These are phyloP conservation scores for Molanna angustata DNA, from an alignment of 2,888 invertebrate species.

Conservation along the genomic window DNA sequence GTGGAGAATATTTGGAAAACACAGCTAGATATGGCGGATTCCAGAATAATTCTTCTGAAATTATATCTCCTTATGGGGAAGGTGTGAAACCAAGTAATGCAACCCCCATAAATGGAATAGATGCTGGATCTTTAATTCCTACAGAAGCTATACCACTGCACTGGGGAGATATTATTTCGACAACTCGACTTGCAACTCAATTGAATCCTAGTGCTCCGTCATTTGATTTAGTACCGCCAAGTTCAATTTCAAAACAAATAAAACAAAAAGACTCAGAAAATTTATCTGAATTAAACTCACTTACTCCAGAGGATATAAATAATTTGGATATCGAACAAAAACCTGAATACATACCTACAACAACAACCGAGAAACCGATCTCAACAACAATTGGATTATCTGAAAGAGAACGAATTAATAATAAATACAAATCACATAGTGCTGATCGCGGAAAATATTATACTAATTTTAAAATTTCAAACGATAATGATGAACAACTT, in stretches of 20 bases:
- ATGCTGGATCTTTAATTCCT: slow-evolving; percentile 40
- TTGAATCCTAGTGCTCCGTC: slow-evolving; percentile 26
- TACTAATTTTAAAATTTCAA: slow-evolving; percentile 28
- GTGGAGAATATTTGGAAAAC: slow-evolving; percentile 42
- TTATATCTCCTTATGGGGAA: slow-evolving; percentile 49
- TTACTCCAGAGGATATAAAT: slow-evolving; percentile 39
- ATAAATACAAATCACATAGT: slow-evolving; percentile 17
- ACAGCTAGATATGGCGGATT: slow-evolving; percentile 45
- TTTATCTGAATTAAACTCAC: slow-evolving; percentile 38
- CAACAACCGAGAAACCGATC: slow-evolving; percentile 16
- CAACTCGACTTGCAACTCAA: slow-evolving; percentile 35
- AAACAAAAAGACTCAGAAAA: slow-evolving; percentile 26
- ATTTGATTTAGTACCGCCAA: slow-evolving; percentile 35
- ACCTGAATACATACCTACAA: slow-evolving; percentile 6
- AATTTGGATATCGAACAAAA: slow-evolving; percentile 38
- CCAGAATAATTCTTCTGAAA: slow-evolving; percentile 46
- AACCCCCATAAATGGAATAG: slow-evolving; percentile 40
- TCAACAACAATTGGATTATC: slow-evolving; percentile 6
- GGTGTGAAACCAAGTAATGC: slow-evolving; percentile 50
- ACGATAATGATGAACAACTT: slow-evolving; percentile 60
- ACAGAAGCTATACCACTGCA: slow-evolving; percentile 47
- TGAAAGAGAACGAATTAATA: slow-evolving; percentile 13
- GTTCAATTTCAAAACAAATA: slow-evolving; percentile 9
- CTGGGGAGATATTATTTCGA: slow-evolving; percentile 45
- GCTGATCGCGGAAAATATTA: slow-evolving; percentile 24